Conservation (phyloP, 1,140 invertebrate genomes). For the Nylanderia fulva region DNA sequence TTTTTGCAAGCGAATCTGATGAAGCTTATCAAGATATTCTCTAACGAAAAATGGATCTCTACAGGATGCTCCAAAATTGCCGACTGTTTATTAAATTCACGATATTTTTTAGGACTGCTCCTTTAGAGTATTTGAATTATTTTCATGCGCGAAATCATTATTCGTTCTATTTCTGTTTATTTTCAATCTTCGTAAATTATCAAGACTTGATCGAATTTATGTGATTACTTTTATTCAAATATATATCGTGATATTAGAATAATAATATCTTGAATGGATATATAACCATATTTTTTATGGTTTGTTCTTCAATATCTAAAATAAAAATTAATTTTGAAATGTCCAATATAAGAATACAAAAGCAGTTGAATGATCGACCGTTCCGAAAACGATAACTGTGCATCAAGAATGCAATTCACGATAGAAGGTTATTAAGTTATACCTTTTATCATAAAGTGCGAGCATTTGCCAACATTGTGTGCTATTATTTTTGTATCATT, state of each 20-base stretch:
- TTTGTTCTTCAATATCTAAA: neutral
- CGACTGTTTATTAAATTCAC: neutral
- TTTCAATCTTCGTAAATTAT: neutral
- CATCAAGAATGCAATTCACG: constrained; percentile 42
- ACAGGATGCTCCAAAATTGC: neutral
- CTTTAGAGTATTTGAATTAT: neutral
- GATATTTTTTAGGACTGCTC: neutral
- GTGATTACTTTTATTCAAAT: neutral
- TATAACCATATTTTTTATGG: neutral
- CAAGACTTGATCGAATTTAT: neutral
- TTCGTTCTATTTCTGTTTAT: neutral
- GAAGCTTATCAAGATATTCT: constrained; percentile 6
- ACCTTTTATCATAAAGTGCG: constrained; percentile 14
- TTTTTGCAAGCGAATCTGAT: constrained; percentile 21
- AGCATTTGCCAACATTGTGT: constrained; percentile 11
- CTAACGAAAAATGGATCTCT: neutral
- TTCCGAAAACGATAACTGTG: constrained; percentile 41
- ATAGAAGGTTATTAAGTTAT: constrained; percentile 40
- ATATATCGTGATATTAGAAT: neutral
- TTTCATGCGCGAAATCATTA: neutral
- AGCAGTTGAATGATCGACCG: constrained; percentile 1
- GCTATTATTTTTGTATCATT: neutral
- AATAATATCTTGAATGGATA: neutral
- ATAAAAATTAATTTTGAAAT: neutral
- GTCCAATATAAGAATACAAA: neutral